These are phyloP conservation scores for Aphelocoma coerulescens DNA, from an alignment of 2,113 vertebrate species.

Conservation along the genomic window DNA sequence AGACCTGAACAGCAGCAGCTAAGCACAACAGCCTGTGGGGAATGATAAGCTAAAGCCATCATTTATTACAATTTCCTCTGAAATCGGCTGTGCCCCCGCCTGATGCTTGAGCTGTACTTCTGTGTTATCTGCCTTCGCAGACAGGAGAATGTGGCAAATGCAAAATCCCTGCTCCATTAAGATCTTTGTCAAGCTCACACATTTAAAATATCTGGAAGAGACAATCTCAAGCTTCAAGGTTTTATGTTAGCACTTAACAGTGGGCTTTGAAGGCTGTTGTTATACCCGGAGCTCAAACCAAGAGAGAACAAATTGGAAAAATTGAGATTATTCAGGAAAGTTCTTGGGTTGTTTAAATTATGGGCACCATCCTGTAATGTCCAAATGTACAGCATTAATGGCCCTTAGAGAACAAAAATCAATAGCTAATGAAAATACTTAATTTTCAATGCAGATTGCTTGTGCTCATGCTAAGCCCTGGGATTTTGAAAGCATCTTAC, in stretches of 20 bases:
- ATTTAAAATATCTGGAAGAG: conserved; percentile 15
- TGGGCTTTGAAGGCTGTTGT: not conserved
- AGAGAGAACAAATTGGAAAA: not conserved
- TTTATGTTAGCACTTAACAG: not conserved
- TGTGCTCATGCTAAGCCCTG: not conserved
- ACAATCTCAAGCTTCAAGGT: not conserved
- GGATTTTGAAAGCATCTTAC: not conserved
- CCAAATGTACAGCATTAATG: not conserved
- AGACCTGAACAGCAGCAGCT: not conserved
- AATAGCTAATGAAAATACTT: conserved; percentile 24
- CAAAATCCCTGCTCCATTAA: conserved; percentile 46
- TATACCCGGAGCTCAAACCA: not conserved
- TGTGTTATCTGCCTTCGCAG: conserved; percentile 60
- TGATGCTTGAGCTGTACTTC: conserved; percentile 13
- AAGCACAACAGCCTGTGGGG: conserved; percentile 33
- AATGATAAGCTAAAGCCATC: conserved; percentile 63
- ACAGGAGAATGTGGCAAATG: conserved; percentile 42
- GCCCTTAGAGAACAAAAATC: not conserved
- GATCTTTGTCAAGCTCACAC: not conserved
- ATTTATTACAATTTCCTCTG: conserved; percentile 60
- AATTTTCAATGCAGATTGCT: not conserved
- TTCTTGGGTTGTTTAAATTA: not conserved
- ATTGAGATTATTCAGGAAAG: not conserved
- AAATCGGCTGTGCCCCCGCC: conserved; percentile 21
- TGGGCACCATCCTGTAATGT: not conserved